These are phyloP conservation scores for Oryzias sinensis DNA, from an alignment of 2,797 vertebrate species.

Conservation along the genomic window DNA sequence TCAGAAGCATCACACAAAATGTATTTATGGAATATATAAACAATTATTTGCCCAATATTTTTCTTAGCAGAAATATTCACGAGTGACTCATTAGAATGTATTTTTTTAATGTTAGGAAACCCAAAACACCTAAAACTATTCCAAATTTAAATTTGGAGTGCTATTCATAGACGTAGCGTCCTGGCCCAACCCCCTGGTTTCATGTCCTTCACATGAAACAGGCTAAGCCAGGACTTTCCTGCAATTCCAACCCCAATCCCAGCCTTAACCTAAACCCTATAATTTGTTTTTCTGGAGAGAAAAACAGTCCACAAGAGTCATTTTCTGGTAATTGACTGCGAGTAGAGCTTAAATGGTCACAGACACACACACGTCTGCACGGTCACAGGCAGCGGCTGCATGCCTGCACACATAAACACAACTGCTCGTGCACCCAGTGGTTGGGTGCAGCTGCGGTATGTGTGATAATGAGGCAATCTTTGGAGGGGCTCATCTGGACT, in stretches of 20 bases:
- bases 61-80: no score
- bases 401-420: constrained; percentile 19
- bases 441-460: constrained; percentile 63
- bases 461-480: constrained; percentile 77
- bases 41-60: no score
- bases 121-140: no score
- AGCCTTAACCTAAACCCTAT: constrained; percentile 72
- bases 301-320: constrained; percentile 65
- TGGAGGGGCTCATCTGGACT: constrained; percentile 71
- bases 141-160: no score
- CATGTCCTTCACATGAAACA: constrained; percentile 60
- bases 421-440: constrained; percentile 45
- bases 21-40: no score
- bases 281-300: constrained; percentile 67
- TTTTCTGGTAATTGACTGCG: constrained; percentile 77
- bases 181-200: constrained; percentile 55
- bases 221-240: constrained; percentile 66
- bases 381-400: constrained; percentile 15
- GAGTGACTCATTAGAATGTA: no score
- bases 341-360: constrained; percentile 74
- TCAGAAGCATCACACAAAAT: no score
- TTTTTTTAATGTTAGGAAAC: no score
- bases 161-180: constrained; percentile 15
- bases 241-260: constrained; percentile 61
- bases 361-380: constrained; percentile 38